Base-by-base conservation (phyloP, 2,113 vertebrate species). In the Aramus guarauna region DNA sequence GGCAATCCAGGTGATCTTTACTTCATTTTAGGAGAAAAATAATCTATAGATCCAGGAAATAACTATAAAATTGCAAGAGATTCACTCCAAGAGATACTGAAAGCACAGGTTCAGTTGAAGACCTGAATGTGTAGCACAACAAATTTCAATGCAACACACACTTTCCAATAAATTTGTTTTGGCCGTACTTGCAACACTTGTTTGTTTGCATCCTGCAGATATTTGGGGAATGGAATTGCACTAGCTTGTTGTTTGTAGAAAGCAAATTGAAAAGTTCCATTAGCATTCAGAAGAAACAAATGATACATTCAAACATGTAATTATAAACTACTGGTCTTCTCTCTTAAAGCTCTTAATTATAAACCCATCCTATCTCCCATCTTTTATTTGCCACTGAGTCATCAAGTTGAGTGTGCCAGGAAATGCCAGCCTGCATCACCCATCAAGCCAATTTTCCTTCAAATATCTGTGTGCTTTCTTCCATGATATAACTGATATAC, bases 251-350 rank as follows among this genome's bases (percentile, higher is more conserved):
- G 34, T 91, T 88, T 68, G 29, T 37, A 68, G 59, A 90, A 92
- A 93, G 48, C 24, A 77, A 92, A 90, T 77, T 62, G 73, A 39
- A 27, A 93, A 95, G 45, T 77, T 80, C 18, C 55, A 47, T 91
- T 82, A 58, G 34, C 50, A 79, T 86, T 86, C 82, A 90, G 53
- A 85, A 90, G 60, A 92, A 88, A 75, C 17, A 95, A 92, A 79
- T 27, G 18, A 11, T 62, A 92, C 17, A 69, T 71, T 85, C 58
- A 81, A 85, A 82, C 22, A 41, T 56, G 34, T 74, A 78, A 92
- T 89, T 86, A 78, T 56, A 85, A 91, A 75, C 45, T 93, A 41
- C 66, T 66, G 24, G n/a, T 80, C 45, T 85, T 75, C 24, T 62
- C 45, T 91, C 23, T 73, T 69, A 85, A 60, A 85, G 29, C 16